These are phyloP conservation scores for Drosophila merina DNA, from an alignment of 2,888 invertebrate genomes.

Conservation along the genomic window DNA sequence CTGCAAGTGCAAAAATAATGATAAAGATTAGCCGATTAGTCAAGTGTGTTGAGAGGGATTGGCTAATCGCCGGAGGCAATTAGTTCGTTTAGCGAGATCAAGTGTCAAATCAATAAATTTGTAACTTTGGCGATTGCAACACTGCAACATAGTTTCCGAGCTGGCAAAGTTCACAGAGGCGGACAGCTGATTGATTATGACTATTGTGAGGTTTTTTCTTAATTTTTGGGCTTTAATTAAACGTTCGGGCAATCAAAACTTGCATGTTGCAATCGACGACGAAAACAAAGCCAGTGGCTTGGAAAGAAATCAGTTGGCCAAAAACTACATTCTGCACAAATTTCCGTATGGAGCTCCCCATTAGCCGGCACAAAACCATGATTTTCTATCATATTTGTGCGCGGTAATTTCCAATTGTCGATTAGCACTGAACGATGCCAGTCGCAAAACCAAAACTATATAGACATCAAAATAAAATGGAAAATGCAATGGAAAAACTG, in stretches of 20 bases:
- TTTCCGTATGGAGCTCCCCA: constrained; percentile 55
- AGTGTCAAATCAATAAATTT: constrained; percentile 62
- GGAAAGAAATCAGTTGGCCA: constrained; percentile 30
- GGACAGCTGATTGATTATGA: constrained; percentile 33
- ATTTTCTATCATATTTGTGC: constrained; percentile 46
- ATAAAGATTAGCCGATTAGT: constrained; percentile 14
- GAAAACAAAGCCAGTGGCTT: constrained; percentile 25
- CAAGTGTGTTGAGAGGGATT: constrained; percentile 25
- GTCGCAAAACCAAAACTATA: constrained; percentile 21
- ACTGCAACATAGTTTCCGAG: constrained; percentile 40
- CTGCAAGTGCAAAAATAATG: constrained; percentile 67
- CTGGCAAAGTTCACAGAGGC: constrained; percentile 27
- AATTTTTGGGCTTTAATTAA: constrained; percentile 48
- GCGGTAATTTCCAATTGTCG: constrained; percentile 33
- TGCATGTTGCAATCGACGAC: constrained; percentile 41
- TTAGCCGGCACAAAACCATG: constrained; percentile 20
- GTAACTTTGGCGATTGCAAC: constrained; percentile 41
- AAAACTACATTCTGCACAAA: constrained; percentile 56
- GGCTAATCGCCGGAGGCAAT: constrained; percentile 16
- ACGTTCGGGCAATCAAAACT: constrained; percentile 25
- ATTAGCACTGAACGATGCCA: constrained; percentile 27
- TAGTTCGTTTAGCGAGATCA: constrained; percentile 47
- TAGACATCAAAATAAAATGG: constrained; percentile 18
- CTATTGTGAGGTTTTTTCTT: constrained; percentile 20
- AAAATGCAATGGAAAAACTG: constrained; percentile 41